These are phyloP conservation scores for Dreissena rostriformis DNA, from an alignment of 1,140 invertebrate species.

Conservation along the genomic window DNA sequence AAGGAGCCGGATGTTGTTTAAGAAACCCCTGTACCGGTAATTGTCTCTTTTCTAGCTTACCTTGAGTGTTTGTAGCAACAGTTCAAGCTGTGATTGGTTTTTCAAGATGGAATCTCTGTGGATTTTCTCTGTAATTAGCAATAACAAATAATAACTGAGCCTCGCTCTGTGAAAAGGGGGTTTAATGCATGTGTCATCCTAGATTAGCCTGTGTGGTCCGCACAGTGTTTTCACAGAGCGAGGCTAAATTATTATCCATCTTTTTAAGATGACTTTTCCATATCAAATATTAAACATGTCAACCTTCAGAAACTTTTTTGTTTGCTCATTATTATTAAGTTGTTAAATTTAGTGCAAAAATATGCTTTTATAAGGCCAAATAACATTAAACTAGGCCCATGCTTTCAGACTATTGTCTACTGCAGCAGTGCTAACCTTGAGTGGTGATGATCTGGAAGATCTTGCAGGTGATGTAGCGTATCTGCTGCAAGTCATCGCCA, in stretches of 20 bases:
- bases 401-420: no score
- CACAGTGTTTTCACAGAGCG: no score
- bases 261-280: no score
- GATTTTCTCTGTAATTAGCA: slow-evolving; percentile 73
- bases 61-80: slow-evolving; percentile 73
- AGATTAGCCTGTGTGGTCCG: no score
- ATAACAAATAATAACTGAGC: no score
- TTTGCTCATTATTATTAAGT: background rate
- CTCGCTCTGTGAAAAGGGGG: no score
- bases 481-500: slow-evolving; percentile 75
- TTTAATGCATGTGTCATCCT: no score
- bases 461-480: slow-evolving; percentile 74
- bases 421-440: slow-evolving; percentile 66
- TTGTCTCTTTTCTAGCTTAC: slow-evolving; percentile 52
- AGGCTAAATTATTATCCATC: no score
- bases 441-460: slow-evolving; percentile 72
- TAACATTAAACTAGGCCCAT: no score
- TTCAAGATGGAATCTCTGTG: slow-evolving; percentile 75
- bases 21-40: background rate
- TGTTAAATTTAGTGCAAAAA: background rate
- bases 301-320: background rate
- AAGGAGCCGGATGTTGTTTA: background rate
- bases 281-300: background rate
- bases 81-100: slow-evolving; percentile 66
- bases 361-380: background rate